Base-by-base conservation (phyloP, 2,888 invertebrate species). In the Ganaspis brasiliensis region DNA sequence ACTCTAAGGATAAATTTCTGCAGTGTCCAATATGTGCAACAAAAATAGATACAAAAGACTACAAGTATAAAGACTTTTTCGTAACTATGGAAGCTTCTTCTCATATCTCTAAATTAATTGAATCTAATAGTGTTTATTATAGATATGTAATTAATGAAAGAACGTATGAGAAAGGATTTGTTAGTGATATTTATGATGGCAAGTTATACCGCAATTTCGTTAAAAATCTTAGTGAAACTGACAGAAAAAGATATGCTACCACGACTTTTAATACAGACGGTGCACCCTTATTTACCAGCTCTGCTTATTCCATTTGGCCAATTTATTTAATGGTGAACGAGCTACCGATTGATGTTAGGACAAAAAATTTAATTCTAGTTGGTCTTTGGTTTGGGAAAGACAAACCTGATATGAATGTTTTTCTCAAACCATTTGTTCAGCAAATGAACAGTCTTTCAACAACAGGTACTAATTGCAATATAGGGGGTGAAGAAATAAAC, bases 131-230 rank as follows among this genome's bases (percentile, higher is more conserved):
- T 19, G 52, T 56, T 9, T 75, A 61, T 75, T 77, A 77, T 49
- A 49, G n/a, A 24, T 24, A 63, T 63, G 72, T 77, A n/a, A 14
- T 72, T 1, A 75, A 52, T 12, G 61, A 74, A 14, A 72, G 78
- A 57, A 9, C 40, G 12, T 35, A 71, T 70, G 35, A 56, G 2
- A 75, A 56, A 71, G 72, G 73, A 2, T 2, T 21, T 40, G 35
- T 80, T 4, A 31, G 61, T 21, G 78, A 80, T 71, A 77, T 80
- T 37, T 77, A 75, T 72, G 78, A 80, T 75, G 80, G 77, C 1
- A 75, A 67, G 74, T 5, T 26, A 8, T 79, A 79, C 26, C 49
- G 76, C 31, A 24, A 77, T 1, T 74, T 74, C 10, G 74, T 81
- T 9, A 35, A 61, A 26, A 12, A 16, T 45, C 55, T 75, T 52